These are phyloP conservation scores for Nothoprocta perdicaria DNA, from an alignment of 2,113 vertebrate species.

Conservation along the genomic window DNA sequence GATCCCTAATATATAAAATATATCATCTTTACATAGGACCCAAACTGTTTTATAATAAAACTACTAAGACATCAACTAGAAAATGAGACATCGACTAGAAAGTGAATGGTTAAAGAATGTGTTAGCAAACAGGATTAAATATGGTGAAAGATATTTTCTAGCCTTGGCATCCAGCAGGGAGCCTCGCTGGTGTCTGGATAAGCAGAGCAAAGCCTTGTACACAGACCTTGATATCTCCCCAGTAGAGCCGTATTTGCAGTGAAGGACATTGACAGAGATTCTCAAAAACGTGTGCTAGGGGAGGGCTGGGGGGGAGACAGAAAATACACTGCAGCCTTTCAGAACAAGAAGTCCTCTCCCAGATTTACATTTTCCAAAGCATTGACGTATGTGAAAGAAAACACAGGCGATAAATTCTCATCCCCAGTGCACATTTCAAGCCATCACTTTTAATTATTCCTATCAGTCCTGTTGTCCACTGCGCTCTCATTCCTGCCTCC, in stretches of 20 bases:
- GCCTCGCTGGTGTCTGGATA: constrained; percentile 58
- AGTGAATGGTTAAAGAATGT: constrained; percentile 40
- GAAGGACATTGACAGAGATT: constrained; percentile 81
- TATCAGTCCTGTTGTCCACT: constrained; percentile 23
- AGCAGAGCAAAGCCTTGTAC: constrained; percentile 84
- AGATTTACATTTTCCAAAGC: constrained; percentile 61
- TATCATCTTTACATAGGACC: background rate
- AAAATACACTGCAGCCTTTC: constrained; percentile 65
- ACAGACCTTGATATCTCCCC: constrained; percentile 83
- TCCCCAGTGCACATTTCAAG: background rate
- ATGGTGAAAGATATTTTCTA: constrained; percentile 47
- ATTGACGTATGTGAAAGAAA: constrained; percentile 74
- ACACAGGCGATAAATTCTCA: constrained; percentile 65
- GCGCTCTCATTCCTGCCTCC: constrained; percentile 40
- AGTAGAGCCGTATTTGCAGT: constrained; percentile 72
- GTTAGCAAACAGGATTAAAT: constrained; percentile 7
- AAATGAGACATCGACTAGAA: background rate
- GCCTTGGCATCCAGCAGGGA: constrained; percentile 67
- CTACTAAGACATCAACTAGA: background rate
- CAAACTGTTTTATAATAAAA: background rate
- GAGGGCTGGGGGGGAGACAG: background rate
- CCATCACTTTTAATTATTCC: constrained; percentile 51
- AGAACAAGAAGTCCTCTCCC: constrained; percentile 81
- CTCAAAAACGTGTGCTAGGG: constrained; percentile 71
- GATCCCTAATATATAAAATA: background rate